Evolutionary conservation across 2,888 invertebrate species (phyloP).

Genomic region (Helobdella robusta): DNA sequence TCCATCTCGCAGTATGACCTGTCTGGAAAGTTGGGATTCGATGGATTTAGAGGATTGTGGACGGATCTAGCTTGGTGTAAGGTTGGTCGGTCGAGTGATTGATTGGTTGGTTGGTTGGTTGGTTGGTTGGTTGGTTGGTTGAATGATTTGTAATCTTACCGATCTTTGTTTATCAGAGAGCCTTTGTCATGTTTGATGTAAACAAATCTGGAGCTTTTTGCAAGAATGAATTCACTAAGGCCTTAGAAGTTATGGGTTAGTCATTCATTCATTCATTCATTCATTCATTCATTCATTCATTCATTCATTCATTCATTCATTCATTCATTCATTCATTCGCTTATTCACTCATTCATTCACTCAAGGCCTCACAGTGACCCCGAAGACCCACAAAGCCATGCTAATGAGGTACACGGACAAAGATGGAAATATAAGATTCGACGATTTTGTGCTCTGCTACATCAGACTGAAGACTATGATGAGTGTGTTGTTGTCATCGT

Average conservation of each 20-base stretch:
- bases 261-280: neutral
- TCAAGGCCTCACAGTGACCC: conserved; percentile 23
- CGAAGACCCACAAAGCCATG: conserved; percentile 24
- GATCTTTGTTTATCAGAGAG: conserved; percentile 16
- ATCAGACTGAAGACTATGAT: conserved; percentile 88
- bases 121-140: too few species aligned
- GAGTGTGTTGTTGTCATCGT: conserved; percentile 58
- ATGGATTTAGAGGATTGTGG: conserved; percentile 31
- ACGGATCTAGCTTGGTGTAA: conserved; percentile 28
- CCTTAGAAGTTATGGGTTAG: conserved; percentile 21
- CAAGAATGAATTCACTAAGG: conserved; percentile 24
- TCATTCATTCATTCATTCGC: neutral
- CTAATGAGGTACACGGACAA: conserved; percentile 54
- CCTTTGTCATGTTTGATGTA: conserved; percentile 20
- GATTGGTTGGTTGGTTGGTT: too few species aligned
- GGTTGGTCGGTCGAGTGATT: too few species aligned
- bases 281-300: neutral
- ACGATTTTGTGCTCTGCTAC: conserved; percentile 87
- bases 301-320: neutral
- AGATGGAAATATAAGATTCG: conserved; percentile 75
- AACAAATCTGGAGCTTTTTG: conserved; percentile 21
- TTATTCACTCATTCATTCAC: neutral
- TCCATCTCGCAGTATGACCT: conserved; percentile 29
- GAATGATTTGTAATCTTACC: too few species aligned
- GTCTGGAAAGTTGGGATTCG: conserved; percentile 31